Base-by-base conservation (phyloP, 2,113 vertebrate species). In the Narcine bancroftii region DNA sequence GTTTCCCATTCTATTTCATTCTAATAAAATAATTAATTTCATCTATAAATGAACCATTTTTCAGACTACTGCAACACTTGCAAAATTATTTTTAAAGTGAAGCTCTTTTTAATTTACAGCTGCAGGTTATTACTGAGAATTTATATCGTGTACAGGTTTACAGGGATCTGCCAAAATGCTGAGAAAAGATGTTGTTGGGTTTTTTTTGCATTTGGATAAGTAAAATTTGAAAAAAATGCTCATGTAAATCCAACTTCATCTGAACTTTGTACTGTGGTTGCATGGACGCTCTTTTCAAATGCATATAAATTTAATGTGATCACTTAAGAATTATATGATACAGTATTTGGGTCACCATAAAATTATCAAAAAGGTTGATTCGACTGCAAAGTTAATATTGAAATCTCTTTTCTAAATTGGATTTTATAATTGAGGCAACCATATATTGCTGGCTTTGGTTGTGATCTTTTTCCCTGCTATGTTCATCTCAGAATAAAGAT, bases 231-330 rank as follows among this genome's bases (percentile, higher is more conserved):
- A 75, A 72, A 72, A 72, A 75, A n/a, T 75, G 72, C 13, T 60
- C 15, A 50, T 29, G 26, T 21, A 6, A 77, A 39, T 50, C 1
- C 13, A 1, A 4, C 33, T 85, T 60, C 29, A 60, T 53, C 13
- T 85, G 47, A 60, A 85, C 11, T 85, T 60, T 60, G 15, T 83
- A 83, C 3, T 83, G 11, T 53, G 79, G 50, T 85, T 85, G 53
- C 81, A 85, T 60, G 53, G n/a, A 85, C n/a, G 60, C 81, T 85
- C 45, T 85, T 85, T 85, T 53, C 81, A 85, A 85, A 85, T 85
- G 50, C 50, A 85, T 36, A 85, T 85, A 36, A 60, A 85, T 85
- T 60, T 36, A 60, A 60, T 21, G 36, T 85, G 33, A 60, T 85
- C 33, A 60, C 15, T 85, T 36, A 85, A 29, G 45, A 50, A 26